Conservation (phyloP, 2,797 vertebrate genomes). For the Eurystomus glaucurus region DNA sequence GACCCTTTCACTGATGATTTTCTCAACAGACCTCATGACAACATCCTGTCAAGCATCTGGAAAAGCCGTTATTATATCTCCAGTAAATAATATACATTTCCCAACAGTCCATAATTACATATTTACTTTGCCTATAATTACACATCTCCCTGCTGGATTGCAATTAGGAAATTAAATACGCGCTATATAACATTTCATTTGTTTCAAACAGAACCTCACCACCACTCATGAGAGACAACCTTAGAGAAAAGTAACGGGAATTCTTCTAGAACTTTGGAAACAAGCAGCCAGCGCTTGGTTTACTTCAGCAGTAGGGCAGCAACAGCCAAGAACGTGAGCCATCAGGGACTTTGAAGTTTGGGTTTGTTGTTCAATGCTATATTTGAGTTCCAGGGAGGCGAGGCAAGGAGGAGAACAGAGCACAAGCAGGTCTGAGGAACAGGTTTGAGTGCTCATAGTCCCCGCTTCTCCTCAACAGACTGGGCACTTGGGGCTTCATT, state of each 20-base stretch:
- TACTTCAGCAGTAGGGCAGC: background rate
- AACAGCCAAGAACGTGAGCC: background rate
- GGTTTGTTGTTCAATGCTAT: background rate
- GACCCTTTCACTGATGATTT: slow-evolving; percentile 9
- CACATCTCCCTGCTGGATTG: slow-evolving; percentile 53
- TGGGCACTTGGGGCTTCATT: fast-evolving
- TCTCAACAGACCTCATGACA: slow-evolving; percentile 46
- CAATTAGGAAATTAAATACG: slow-evolving; percentile 71
- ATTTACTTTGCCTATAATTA: slow-evolving; percentile 78
- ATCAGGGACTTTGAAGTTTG: background rate
- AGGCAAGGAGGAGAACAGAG: background rate
- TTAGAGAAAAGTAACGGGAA: background rate
- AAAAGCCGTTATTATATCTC: slow-evolving; percentile 58
- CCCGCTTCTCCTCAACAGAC: background rate
- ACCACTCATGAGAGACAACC: background rate
- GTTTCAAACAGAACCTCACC: background rate
- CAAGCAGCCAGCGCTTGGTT: background rate
- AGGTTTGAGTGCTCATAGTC: background rate
- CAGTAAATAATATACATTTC: slow-evolving; percentile 70
- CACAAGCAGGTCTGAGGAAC: background rate
- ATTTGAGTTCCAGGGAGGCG: background rate
- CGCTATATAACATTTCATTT: background rate
- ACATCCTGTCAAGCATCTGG: slow-evolving; percentile 49
- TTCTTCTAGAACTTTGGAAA: background rate
- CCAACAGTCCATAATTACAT: slow-evolving; percentile 71